A percentile compares a stretch with the other conserved stretches of the same genome.
These are phyloP conservation scores for Myzus persicae DNA, from an alignment of 1,140 invertebrate genomes.

Conservation along the genomic window DNA sequence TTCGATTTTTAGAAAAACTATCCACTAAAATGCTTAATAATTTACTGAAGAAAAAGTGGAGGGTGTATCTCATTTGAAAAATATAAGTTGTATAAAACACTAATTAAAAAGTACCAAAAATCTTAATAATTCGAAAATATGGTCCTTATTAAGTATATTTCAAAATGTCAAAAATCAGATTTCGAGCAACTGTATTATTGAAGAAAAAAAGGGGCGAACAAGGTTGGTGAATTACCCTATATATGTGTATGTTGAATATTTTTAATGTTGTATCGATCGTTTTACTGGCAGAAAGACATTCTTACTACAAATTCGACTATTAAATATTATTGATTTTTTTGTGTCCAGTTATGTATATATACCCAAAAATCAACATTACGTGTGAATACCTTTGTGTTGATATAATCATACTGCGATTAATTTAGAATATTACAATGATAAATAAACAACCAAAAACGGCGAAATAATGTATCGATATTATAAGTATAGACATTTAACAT, in stretches of 20 bases:
- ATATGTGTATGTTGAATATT: too few relatives aligned
- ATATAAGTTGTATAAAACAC: too few relatives aligned
- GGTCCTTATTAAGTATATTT: too few relatives aligned
- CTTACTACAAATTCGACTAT: not conserved
- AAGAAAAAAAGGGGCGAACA: not conserved
- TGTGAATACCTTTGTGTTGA: not conserved
- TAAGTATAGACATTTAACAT: too few relatives aligned
- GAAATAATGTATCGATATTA: too few relatives aligned
- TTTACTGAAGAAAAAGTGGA: too few relatives aligned
- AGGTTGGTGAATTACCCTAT: not conserved
- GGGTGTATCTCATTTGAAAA: too few relatives aligned
- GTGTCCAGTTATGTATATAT: not conserved
- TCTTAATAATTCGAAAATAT: not conserved
- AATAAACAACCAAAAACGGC: too few relatives aligned
- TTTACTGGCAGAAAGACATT: not conserved
- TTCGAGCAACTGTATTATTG: not conserved
- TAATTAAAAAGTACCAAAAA: not conserved
- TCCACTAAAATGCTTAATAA: too few relatives aligned
- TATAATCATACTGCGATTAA: too few relatives aligned
- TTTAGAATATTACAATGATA: too few relatives aligned
- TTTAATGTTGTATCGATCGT: not conserved
- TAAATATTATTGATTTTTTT: conserved; percentile 10
- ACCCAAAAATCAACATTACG: not conserved
- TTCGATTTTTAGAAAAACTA: too few relatives aligned
- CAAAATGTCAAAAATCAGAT: not conserved